Evolutionary conservation across 2,113 vertebrate genomes (phyloP).

Genomic region (Entelurus aequoreus): DNA sequence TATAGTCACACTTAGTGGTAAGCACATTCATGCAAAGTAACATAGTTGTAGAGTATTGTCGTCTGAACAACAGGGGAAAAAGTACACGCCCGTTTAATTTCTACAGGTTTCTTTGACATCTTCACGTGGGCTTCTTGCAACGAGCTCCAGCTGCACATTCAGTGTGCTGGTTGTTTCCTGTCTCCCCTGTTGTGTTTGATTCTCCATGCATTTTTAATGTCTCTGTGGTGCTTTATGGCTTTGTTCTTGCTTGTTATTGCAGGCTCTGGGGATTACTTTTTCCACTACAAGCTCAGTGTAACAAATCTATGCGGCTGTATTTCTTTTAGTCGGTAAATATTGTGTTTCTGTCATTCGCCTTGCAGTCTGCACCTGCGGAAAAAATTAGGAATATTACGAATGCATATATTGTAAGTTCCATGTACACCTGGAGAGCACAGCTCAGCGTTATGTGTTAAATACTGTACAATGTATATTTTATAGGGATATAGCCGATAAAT

Average conservation of each 20-base stretch:
- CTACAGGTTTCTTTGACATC: not conserved
- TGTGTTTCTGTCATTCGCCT: not conserved
- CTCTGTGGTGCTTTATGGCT: slow-evolving; percentile 29
- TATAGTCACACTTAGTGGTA: no score
- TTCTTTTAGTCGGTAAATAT: not conserved
- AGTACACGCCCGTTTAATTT: not conserved
- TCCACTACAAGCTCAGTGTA: not conserved
- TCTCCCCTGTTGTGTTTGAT: slow-evolving; percentile 2
- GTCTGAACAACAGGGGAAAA: not conserved
- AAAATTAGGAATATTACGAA: no score
- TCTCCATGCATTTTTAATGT: slow-evolving; percentile 41
- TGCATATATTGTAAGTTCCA: not conserved
- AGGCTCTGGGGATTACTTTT: slow-evolving; percentile 6
- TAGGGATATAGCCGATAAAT: no score
- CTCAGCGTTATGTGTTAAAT: no score
- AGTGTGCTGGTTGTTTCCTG: not conserved
- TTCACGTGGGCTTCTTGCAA: not conserved
- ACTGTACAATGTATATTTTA: no score
- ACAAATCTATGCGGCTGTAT: slow-evolving; percentile 2
- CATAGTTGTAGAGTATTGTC: no score
- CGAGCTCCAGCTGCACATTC: not conserved
- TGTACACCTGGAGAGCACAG: no score
- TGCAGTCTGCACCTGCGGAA: not conserved
- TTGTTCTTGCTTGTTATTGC: slow-evolving; percentile 27
- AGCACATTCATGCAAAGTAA: no score